Evolutionary conservation across 2,113 vertebrate species (phyloP), one percentile per base, ranked within the genome.

Genomic region (Pandion haliaetus): DNA sequence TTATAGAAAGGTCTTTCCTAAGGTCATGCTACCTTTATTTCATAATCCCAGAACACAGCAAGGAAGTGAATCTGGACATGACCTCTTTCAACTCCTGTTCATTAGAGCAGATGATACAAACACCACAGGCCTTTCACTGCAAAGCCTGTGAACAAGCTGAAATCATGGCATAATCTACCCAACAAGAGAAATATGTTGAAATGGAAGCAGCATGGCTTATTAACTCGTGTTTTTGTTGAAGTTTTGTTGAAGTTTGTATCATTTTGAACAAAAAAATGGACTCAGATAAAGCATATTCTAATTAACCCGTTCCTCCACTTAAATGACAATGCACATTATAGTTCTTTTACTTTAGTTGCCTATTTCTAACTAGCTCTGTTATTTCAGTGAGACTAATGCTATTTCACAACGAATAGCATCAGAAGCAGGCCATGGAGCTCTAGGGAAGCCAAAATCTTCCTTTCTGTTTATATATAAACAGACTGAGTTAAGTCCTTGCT

Each of bases 31-130:
- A 85, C 89, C 47, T 94, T 94, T 92, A 90, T 95, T 97, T 93
- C 63, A 74, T 74, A 96, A 92, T 93, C 63, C 36, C 65, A 88
- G 65, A 84, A 88, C 76, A 82, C 79, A 88, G 91, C 67, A 88
- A 95, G 80, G 47, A 96, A 97, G 67, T 82, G 74, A 91, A 79
- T 87, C 63, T 93, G 86, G 55, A 79, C 67, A 65, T 0, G 57
- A 96, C 71, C 87, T 84, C 93, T 95, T 96, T 96, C 88, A 96
- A 78, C 78, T 95, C 70, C 44, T 94, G 52, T 88, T 97, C 86
- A 81, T 94, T 83, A 77, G 80, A 95, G 85, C 66, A 96, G 82
- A 80, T 86, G 82, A 94, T 78, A 70, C 34, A 88, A 88, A 93
- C 25, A 95, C 29, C 86, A 61, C 21, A 84, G 32, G 34, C 44